A percentile compares a stretch with the other conserved stretches of the same genome.
These are phyloP conservation scores for Isaurus tuberculatus DNA, from an alignment of 92 coral and sea anemone species.

Conservation along the genomic window DNA sequence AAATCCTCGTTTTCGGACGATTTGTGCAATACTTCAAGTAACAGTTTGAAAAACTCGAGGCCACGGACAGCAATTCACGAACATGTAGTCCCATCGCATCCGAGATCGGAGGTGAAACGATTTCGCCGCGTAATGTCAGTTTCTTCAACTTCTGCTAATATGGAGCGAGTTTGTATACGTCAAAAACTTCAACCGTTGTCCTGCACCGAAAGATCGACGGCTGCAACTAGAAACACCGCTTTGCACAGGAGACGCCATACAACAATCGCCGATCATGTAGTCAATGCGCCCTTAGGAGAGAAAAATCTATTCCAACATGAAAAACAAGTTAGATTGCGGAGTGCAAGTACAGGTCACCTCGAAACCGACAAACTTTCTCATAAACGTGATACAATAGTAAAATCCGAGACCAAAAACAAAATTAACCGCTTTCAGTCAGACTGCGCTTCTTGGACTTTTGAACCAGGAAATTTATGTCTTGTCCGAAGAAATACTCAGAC, in stretches of 20 bases:
- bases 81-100: not conserved
- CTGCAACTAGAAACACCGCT: not conserved
- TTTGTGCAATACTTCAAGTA: not conserved
- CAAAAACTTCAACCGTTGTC: slow-evolving; percentile 6
- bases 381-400: not conserved
- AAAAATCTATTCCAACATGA: not conserved
- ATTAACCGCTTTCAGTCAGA: no score
- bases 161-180: not conserved
- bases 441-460: not conserved
- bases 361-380: not conserved
- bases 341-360: slow-evolving; percentile 1
- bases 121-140: not conserved
- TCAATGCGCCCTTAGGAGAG: not conserved
- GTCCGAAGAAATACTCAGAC: not conserved
- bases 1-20: not conserved
- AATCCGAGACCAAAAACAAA: not conserved
- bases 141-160: not conserved
- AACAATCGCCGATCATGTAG: not conserved
- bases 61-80: not conserved
- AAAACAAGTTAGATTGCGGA: not conserved
- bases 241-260: not conserved
- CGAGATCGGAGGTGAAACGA: not conserved
- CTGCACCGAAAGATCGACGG: not conserved
- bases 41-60: not conserved
- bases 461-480: not conserved